Conservation (phyloP, 2,113 vertebrate genomes). For the Passer domesticus region DNA sequence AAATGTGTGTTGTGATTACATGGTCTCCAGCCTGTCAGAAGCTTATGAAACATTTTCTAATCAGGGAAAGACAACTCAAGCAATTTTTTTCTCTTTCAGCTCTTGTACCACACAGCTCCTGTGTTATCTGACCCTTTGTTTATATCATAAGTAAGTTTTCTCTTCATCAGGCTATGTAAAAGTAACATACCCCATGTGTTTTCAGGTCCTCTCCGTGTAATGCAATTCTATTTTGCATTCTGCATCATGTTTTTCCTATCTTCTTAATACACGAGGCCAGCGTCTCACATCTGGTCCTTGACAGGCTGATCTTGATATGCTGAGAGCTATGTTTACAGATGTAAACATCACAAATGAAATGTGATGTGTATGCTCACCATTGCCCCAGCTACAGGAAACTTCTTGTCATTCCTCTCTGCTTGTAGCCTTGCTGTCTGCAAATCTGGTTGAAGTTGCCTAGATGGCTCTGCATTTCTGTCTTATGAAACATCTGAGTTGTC, state of each 20-base stretch:
- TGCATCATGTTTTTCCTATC: neutral
- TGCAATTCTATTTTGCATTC: neutral
- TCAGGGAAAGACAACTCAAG: neutral
- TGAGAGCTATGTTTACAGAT: neutral
- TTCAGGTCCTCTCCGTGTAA: neutral
- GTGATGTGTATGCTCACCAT: neutral
- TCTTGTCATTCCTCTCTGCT: neutral
- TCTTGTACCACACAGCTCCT: neutral
- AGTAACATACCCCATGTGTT: neutral
- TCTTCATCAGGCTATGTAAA: neutral
- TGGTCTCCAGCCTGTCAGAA: neutral
- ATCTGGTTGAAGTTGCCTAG: neutral
- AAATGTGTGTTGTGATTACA: constrained; percentile 13
- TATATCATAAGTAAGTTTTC: neutral
- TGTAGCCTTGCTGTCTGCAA: neutral
- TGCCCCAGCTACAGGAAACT: neutral
- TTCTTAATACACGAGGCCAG: neutral
- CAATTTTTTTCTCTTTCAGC: neutral
- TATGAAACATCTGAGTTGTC: neutral
- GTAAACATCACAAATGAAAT: neutral
- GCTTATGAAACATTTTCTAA: neutral
- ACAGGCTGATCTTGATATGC: neutral
- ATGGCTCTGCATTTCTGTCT: neutral
- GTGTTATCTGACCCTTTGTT: neutral
- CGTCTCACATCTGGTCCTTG: neutral